Evolutionary conservation across 1,140 invertebrate species (phyloP), one percentile per base, ranked within the genome.

Genomic region (Hirudo medicinalis): DNA sequence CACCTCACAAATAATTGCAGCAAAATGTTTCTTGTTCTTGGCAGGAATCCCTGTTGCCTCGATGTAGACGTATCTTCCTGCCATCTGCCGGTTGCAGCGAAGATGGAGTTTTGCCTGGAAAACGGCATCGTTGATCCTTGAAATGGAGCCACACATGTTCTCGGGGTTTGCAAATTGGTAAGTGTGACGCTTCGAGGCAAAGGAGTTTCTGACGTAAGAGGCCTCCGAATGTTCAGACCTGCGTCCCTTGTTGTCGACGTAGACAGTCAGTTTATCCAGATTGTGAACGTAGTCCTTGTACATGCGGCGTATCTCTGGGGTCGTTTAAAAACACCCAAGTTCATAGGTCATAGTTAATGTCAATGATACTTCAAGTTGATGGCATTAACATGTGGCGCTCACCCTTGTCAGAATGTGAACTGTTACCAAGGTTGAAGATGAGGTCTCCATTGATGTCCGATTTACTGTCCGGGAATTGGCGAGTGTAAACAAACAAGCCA

Each of bases 1-100:
- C 19, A 86, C 85, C 78, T 86, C 85, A 75, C 85, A 86, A 17
- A 86, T 75, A 27, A 86, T 82, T 54, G 85, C 81, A 54, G 82
- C 84, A 76, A 85, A 86, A 11, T 85, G 77, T 73, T 81, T 78
- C 71, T 80, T 83, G 81, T 83, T 85, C 54, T 83, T 78, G 75
- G 84, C 82, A n/a, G 82, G 79, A 4, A 83, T 78, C n/a, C 85
- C 85, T 72, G 79, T 81, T 1, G 84, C 84, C 75, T 84, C 81
- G 43, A 86, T 81, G 72, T 85, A 85, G 17, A 86, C 79, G 74
- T 85, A 86, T 22, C 85, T 80, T 13, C 85, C 85, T 22, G 75
- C 78, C 25, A 83, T 77, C 15, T 77, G 78, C 54, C 80, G 75
- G 11, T 78, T 77, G 75, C 85, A 86, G 73, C 83, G 81, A 63